Evolutionary conservation across 1,140 invertebrate genomes (phyloP).

Genomic region (Orussus abietinus): DNA sequence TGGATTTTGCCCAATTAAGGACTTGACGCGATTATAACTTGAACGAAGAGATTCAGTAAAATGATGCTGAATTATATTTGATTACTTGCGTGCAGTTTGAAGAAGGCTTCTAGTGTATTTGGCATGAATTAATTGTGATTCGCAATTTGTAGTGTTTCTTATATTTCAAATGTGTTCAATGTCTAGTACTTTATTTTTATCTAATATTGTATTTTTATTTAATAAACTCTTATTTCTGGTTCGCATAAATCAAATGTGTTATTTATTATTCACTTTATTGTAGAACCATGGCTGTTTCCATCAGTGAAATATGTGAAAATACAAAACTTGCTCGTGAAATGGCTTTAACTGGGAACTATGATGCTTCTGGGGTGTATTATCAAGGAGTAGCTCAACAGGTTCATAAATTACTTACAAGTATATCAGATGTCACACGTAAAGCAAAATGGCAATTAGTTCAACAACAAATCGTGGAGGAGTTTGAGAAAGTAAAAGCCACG

Average conservation of each 20-base stretch:
- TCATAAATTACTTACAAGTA: slow-evolving; percentile 75
- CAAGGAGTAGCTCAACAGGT: slow-evolving; percentile 90
- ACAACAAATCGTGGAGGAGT: slow-evolving; percentile 84
- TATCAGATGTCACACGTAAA: slow-evolving; percentile 75
- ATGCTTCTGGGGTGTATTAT: slow-evolving; percentile 91
- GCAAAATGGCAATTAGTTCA: slow-evolving; percentile 90
- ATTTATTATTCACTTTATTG: not conserved
- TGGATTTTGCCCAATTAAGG: no score
- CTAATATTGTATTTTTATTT: no score
- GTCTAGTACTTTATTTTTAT: no score
- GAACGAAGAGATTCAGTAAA: no score
- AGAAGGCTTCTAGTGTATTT: no score
- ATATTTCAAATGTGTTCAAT: no score
- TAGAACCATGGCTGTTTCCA: slow-evolving; percentile 72
- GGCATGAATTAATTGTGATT: no score
- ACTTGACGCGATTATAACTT: no score
- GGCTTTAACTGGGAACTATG: slow-evolving; percentile 93
- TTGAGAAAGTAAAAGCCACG: slow-evolving; percentile 84
- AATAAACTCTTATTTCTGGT: no score
- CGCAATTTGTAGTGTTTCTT: no score
- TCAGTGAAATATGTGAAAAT: slow-evolving; percentile 88
- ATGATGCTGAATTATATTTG: no score
- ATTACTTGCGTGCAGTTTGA: no score
- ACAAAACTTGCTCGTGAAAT: slow-evolving; percentile 90
- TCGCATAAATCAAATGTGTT: not conserved